Conservation (phyloP, 2,797 vertebrate genomes). For the Amazonetta brasiliensis region DNA sequence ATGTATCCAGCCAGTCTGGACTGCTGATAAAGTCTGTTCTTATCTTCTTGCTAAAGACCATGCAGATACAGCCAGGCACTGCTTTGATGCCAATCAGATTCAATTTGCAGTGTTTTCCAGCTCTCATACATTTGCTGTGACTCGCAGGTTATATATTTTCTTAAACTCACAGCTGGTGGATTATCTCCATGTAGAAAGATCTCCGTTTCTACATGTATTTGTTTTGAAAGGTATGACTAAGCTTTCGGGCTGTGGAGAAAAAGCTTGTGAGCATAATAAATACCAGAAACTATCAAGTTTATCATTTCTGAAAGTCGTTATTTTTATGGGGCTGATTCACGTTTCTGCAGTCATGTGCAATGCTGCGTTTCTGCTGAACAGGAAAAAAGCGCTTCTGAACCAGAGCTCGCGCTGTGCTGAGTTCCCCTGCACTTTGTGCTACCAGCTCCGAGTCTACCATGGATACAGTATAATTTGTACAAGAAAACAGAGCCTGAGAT, state of each 20-base stretch:
- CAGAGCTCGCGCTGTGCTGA: background rate
- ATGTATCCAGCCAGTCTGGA: slow-evolving; percentile 6
- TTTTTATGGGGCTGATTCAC: background rate
- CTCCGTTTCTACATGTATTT: background rate
- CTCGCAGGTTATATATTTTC: background rate
- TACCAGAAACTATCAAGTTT: background rate
- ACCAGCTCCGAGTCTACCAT: background rate
- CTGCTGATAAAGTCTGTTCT: background rate
- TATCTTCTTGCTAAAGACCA: slow-evolving; percentile 24
- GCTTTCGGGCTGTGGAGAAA: background rate
- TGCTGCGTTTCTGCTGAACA: background rate
- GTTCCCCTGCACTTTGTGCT: background rate
- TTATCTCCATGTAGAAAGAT: background rate
- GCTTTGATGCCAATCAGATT: slow-evolving; percentile 23
- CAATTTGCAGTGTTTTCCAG: slow-evolving; percentile 2
- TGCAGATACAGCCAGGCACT: background rate
- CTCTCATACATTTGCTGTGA: background rate
- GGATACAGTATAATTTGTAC: background rate
- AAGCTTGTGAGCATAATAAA: background rate
- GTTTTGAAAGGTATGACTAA: background rate
- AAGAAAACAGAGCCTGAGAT: background rate
- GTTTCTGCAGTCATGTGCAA: background rate
- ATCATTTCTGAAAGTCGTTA: background rate
- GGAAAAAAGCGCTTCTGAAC: background rate
- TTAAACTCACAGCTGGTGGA: background rate